Percentiles rank a stretch among this genome's conserved stretches.
phyloP scores from a whole-genome alignment of 2,888 invertebrate species.

The Palloptera scutellata region DNA sequence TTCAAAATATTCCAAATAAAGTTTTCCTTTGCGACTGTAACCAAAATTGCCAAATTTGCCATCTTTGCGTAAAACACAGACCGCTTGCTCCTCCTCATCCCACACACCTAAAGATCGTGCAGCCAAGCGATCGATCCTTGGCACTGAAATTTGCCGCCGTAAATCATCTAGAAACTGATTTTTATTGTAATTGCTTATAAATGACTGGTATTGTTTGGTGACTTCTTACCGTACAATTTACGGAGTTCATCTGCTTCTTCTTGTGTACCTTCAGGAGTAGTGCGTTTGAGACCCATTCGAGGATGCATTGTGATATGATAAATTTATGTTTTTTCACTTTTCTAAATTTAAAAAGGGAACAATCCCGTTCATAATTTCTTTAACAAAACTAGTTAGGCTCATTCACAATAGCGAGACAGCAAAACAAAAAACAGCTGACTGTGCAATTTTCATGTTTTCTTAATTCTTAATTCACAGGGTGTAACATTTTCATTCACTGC shows the following conservation, averaged over 20 bases:
- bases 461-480: too few species aligned
- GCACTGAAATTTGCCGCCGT: constrained; percentile 47
- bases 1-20: constrained; percentile 57
- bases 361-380: too few species aligned
- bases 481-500: too few species aligned
- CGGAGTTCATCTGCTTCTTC: constrained; percentile 49
- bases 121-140: constrained; percentile 54
- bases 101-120: constrained; percentile 55
- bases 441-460: too few species aligned
- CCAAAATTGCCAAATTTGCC: constrained; percentile 61
- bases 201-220: background rate
- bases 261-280: constrained; percentile 39
- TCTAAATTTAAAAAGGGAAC: too few species aligned
- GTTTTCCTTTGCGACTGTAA: constrained; percentile 48
- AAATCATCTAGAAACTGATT: constrained; percentile 46
- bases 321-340: too few species aligned
- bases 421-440: too few species aligned
- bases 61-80: constrained; percentile 55
- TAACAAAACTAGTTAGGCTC: too few species aligned
- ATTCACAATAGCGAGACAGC: too few species aligned
- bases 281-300: constrained; percentile 50
- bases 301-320: background rate
- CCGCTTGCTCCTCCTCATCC: constrained; percentile 49
- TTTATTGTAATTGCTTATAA: background rate
- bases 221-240: constrained; percentile 46